Base-by-base conservation (phyloP, 1,140 invertebrate genomes). In the Bombus cullumanus region DNA sequence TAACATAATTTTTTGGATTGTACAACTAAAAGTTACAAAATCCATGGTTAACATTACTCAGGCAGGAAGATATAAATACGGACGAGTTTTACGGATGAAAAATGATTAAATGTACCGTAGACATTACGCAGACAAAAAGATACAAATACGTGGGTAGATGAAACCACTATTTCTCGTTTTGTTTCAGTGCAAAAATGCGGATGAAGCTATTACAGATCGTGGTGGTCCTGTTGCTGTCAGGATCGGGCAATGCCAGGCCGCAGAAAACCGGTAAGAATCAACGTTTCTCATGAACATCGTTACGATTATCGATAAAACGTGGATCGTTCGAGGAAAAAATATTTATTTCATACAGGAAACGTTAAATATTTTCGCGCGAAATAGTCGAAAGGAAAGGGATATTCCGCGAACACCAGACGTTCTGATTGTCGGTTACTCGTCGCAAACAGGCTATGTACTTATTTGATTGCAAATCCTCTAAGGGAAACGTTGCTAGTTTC, bases 111-210 rank as follows among this genome's bases (percentile, higher is more conserved):
- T 2, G 0, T 2, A 53, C 18, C 18, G 1, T 53, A 53, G 47
- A 53, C 1, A 2, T 53, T 13, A 64, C 2, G 9, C 59, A 5
- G 28, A 12, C 59, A n/a, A 62, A 28, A 62, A 62, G 22, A 28
- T 62, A 53, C 10, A 10, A 59, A 28, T n/a, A 62, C 59, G 25
- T 28, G 59, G 28, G 28, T 62, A 62, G 28, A 62, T 62, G 28
- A 62, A 62, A 62, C 59, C 28, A 62, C 9, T n/a, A n/a, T 53
- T 3, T 88, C 39, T 41, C 59, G 89, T 89, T 92, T 75, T 93
- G 91, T 95, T 95, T 57, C 92, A 95, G 94, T 92, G 88, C 86
- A 43, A 95, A 92, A 91, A 95, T 95, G 94, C 88, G 92, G 89
- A 92, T 92, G 75, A 92, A 92, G 71, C 31, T 94, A 53, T 81